Conservation (phyloP, 2,113 vertebrate species). For the Bucco capensis region DNA sequence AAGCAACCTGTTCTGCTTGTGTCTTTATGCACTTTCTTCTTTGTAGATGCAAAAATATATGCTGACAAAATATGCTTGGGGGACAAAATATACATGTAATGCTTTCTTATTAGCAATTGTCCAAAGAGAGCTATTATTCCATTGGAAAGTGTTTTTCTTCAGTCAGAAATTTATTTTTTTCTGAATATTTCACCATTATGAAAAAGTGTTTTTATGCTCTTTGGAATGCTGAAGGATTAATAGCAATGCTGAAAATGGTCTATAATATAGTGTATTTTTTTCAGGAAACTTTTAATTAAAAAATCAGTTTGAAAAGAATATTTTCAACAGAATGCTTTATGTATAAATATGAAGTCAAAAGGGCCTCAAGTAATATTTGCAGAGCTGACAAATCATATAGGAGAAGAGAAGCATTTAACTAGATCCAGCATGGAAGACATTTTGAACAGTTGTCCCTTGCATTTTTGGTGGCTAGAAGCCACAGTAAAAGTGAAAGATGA, state of each 20-base stretch:
- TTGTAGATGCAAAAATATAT: neutral
- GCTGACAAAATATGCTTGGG: neutral
- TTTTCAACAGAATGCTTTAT: neutral
- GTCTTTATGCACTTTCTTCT: neutral
- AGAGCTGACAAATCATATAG: neutral
- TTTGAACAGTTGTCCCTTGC: neutral
- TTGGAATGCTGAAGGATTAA: neutral
- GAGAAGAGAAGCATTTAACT: neutral
- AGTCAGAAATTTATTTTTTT: neutral
- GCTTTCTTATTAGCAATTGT: neutral
- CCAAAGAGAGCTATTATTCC: neutral
- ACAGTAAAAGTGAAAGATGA: neutral
- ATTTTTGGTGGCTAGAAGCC: neutral
- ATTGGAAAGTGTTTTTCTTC: neutral
- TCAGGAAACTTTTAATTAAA: neutral
- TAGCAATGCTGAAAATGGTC: neutral
- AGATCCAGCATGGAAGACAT: neutral
- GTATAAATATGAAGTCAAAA: neutral
- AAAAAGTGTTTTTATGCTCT: neutral
- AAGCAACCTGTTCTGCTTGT: neutral
- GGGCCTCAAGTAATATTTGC: neutral
- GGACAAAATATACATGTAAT: neutral
- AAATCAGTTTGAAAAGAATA: neutral
- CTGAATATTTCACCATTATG: neutral
- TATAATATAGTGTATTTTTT: neutral